Base-by-base conservation (phyloP, 2,888 invertebrate species). In the Lydus trimaculatus region DNA sequence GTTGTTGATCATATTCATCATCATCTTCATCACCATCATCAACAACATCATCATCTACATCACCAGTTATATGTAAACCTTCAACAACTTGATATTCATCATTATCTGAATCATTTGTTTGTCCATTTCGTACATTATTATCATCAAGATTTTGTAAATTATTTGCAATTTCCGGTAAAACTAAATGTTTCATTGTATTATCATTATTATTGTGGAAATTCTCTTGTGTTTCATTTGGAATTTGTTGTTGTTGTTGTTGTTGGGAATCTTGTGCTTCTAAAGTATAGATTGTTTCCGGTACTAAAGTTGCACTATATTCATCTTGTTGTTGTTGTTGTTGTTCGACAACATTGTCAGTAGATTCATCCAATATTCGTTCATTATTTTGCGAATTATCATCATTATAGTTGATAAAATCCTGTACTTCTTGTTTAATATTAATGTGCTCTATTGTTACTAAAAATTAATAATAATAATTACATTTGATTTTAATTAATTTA, bases 11-110 rank as follows among this genome's bases (percentile, higher is more conserved):
- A n/a, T n/a, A n/a, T n/a, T n/a, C n/a, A n/a, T n/a, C 31, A 20
- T 68, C 65, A 3, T 73, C 75, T 4, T 66, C 58, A 52, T 79
- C 81, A 65, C 77, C 81, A 48, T n/a, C n/a, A n/a, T n/a, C n/a
- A n/a, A n/a, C n/a, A n/a, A n/a, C n/a, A n/a, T n/a, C 31, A 20
- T 68, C 65, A 3, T 73, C 75, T 4, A 67, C 58, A 52, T 79
- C 81, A 65, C 77, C 81, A 48, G 82, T 80, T 31, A 81, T 75
- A 63, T 81, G 82, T n/a, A 79, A 59, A 20, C 80, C 81, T 61
- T 82, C 81, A 9, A 80, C 80, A 43, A 80, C 79, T 56, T 82
- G 78, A 72, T 78, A 82, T 20, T 81, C 79, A 56, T 80, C 81
- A 36, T 71, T 74, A 60, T 80, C 78, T 36, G 79, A 76, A 58